Conservation (phyloP, 1,140 invertebrate species). For the Thaumetopoea pityocampa region DNA sequence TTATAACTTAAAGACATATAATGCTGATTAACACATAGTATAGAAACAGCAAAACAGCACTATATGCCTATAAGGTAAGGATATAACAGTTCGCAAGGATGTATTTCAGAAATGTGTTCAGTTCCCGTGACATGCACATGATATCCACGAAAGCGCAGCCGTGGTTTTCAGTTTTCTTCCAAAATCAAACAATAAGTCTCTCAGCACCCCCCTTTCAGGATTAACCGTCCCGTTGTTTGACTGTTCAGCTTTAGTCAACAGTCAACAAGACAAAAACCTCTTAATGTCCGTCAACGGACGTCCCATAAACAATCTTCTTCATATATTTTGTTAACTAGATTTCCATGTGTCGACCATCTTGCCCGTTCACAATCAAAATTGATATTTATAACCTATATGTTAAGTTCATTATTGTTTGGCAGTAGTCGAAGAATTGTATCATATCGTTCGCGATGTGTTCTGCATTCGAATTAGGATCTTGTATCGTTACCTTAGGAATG, state of each 20-base stretch:
- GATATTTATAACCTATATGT: conserved; percentile 5
- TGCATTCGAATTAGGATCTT: conserved; percentile 28
- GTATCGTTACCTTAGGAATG: conserved; percentile 20
- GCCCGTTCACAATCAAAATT: conserved; percentile 9
- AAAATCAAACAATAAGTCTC: background rate
- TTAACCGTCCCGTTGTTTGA: conserved; percentile 1
- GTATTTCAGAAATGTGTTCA: too few relatives aligned
- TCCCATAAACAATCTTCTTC: conserved; percentile 54
- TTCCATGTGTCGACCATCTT: conserved; percentile 42
- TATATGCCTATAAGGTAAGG: too few relatives aligned
- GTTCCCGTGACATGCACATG: too few relatives aligned
- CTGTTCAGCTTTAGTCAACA: conserved; percentile 3
- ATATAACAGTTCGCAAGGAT: too few relatives aligned
- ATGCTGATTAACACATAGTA: too few relatives aligned
- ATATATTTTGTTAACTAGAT: conserved; percentile 63
- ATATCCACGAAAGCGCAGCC: too few relatives aligned
- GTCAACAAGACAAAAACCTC: conserved; percentile 30
- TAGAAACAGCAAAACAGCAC: too few relatives aligned
- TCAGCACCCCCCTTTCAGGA: background rate
- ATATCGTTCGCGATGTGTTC: conserved; percentile 10
- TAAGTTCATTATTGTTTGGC: conserved; percentile 13
- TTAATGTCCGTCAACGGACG: conserved; percentile 60
- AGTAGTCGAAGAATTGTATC: conserved; percentile 11
- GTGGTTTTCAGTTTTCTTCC: too few relatives aligned
- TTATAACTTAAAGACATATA: too few relatives aligned